Evolutionary conservation across 92 coral and sea anemone genomes (phyloP).

Genomic region (Actinernus sp.): DNA sequence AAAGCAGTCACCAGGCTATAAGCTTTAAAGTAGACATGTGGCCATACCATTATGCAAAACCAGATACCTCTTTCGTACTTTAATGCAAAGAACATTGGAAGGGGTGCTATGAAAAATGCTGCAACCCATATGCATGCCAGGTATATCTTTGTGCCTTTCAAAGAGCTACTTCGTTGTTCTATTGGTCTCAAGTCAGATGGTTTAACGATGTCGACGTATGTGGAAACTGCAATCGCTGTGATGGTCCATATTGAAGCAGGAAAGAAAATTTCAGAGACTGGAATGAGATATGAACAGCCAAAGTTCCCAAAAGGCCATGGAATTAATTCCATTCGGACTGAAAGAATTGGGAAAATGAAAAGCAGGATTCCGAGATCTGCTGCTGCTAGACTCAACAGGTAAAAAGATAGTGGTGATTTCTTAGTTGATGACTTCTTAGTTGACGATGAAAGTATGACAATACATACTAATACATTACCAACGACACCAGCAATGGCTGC

Average conservation of each 20-base stretch:
- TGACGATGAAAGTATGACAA: slow-evolving; percentile 53
- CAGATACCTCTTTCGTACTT: slow-evolving; percentile 8
- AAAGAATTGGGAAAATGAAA: slow-evolving; percentile 68
- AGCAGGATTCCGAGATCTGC: slow-evolving; percentile 77
- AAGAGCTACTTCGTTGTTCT: background rate
- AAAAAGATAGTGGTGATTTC: no score
- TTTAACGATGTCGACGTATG: slow-evolving; percentile 63
- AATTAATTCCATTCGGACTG: slow-evolving; percentile 59
- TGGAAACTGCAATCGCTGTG: slow-evolving; percentile 71
- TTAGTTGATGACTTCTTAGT: slow-evolving; percentile 65
- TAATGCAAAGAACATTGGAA: slow-evolving; percentile 70
- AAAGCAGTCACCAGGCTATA: slow-evolving; percentile 50
- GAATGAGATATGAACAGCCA: slow-evolving; percentile 55
- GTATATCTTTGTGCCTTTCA: background rate
- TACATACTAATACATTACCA: slow-evolving; percentile 73
- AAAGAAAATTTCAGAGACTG: slow-evolving; percentile 55
- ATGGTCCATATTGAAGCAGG: slow-evolving; percentile 87
- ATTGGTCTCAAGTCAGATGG: background rate
- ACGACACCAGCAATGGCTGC: slow-evolving; percentile 61
- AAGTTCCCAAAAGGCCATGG: slow-evolving; percentile 80
- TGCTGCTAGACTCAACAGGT: slow-evolving; percentile 74
- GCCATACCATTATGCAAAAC: slow-evolving; percentile 70
- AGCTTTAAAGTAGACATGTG: slow-evolving; percentile 42
- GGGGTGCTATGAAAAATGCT: slow-evolving; percentile 46
- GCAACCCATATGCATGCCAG: background rate